Evolutionary conservation across 2,797 vertebrate genomes (phyloP), one percentile per base, ranked within the genome.

Genomic region (Acipenser oxyrinchus): DNA sequence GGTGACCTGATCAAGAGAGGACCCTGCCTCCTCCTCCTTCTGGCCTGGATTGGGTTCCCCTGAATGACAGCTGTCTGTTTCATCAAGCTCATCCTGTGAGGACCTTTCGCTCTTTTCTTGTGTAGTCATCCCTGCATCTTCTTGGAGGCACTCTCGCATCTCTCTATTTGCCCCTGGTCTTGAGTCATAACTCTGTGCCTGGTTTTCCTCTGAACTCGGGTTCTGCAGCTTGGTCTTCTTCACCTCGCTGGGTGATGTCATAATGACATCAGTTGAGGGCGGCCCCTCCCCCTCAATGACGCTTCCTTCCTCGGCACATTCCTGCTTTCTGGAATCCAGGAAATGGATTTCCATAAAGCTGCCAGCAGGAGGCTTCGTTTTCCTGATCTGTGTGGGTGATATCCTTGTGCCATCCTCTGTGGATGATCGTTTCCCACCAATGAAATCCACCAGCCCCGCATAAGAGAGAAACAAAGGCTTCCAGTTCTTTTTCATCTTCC

Each of bases 311-410:
- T 51, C 4, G 8, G 50, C 10, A 65, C 55, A 23, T 51, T 37
- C 55, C 55, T 69, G 12, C 53, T 55, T 55, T 55, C 6, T n/a
- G n/a, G 53, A 55, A 10, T 55, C 58, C 67, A 48, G 67, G 65
- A 60, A 68, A 68, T 63, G 62, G 51, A 13, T 64, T 51, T 7
- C 57, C 53, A 13, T 48, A 6, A 1, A 37, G 58, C 11, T 64
- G 18, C 48, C 52, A 9, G n/a, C 48, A 48, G 23, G 68, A 15
- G 48, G n/a, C n/a, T 55, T 6, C n/a, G 51, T 48, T 48, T 59
- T 70, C 51, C 18, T 58, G 12, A 64, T 52, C 65, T 51, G 49
- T 7, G 52, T 53, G 11, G 65, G 18, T 64, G 66, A 50, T 10
- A 13, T 18, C 48, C 7, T 12, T 4, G n/a, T 48, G 3, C 3